A percentile compares a stretch with the other conserved stretches of the same genome.
These are phyloP conservation scores for Icerya purchasi DNA, from an alignment of 2,888 invertebrate species.

Conservation along the genomic window DNA sequence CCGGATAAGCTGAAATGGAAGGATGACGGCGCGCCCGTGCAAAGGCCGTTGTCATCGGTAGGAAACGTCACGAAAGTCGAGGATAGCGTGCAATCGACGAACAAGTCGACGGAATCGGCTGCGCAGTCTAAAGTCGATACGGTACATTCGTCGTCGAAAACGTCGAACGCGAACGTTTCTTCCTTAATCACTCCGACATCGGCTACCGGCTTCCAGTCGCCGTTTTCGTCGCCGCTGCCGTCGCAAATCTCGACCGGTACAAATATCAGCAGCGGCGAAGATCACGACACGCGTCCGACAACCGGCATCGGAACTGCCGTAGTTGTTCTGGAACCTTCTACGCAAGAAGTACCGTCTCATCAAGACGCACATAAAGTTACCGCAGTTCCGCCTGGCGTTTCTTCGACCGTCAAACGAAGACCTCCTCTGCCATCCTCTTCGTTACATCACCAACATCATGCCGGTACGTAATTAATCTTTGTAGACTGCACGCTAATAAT, in stretches of 20 bases:
- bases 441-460: background rate
- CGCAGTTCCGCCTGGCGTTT: slow-evolving; percentile 3
- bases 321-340: slow-evolving; percentile 27
- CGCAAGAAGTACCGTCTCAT: slow-evolving; percentile 23
- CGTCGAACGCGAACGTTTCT: background rate
- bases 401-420: slow-evolving; percentile 7
- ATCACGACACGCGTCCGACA: slow-evolving; percentile 7
- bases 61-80: background rate
- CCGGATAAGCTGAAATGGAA: background rate
- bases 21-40: no score
- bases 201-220: background rate
- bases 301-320: slow-evolving; percentile 19
- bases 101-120: background rate
- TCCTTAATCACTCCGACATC: background rate
- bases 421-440: background rate
- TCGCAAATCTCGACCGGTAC: slow-evolving; percentile 4
- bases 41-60: no score
- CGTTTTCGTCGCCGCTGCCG: background rate
- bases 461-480: background rate
- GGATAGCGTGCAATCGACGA: background rate
- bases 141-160: background rate
- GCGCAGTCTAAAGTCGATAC: background rate
- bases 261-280: slow-evolving; percentile 4
- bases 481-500: background rate
- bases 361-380: slow-evolving; percentile 19